Conservation (phyloP, 2,113 vertebrate genomes). For the Numenius arquata region DNA sequence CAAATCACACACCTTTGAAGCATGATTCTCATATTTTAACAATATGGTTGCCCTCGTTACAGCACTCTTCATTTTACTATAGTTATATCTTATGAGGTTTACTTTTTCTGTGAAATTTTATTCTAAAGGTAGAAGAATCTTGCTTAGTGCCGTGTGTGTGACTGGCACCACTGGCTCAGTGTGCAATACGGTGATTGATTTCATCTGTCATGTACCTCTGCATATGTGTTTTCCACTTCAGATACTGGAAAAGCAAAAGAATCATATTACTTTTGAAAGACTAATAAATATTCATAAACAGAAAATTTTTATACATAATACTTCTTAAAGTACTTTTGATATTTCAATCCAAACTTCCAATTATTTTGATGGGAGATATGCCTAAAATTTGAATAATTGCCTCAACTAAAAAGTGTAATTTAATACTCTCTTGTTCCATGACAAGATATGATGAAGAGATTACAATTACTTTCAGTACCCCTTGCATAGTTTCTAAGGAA, state of each 20-base stretch:
- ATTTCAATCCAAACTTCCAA: not conserved
- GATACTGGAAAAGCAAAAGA: not conserved
- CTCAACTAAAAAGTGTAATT: not conserved
- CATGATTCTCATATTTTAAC: not conserved
- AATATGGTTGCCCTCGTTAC: not conserved
- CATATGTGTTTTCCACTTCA: not conserved
- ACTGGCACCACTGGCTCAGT: not conserved
- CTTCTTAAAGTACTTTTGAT: not conserved
- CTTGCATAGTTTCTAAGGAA: not conserved
- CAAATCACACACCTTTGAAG: not conserved
- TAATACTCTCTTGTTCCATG: not conserved
- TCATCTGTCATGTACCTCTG: not conserved
- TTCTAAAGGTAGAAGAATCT: not conserved
- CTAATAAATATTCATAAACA: not conserved
- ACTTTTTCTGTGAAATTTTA: not conserved
- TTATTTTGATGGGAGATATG: not conserved
- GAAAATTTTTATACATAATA: not conserved
- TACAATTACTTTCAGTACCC: not conserved
- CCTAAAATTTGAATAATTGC: not conserved
- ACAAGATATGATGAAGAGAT: not conserved
- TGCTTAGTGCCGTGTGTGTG: fast-evolving
- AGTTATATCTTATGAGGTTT: not conserved
- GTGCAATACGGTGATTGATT: not conserved
- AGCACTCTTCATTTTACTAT: not conserved
- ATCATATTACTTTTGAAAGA: not conserved